These are phyloP conservation scores for Margarornis squamiger DNA, from an alignment of 2,797 vertebrate genomes.

Conservation along the genomic window DNA sequence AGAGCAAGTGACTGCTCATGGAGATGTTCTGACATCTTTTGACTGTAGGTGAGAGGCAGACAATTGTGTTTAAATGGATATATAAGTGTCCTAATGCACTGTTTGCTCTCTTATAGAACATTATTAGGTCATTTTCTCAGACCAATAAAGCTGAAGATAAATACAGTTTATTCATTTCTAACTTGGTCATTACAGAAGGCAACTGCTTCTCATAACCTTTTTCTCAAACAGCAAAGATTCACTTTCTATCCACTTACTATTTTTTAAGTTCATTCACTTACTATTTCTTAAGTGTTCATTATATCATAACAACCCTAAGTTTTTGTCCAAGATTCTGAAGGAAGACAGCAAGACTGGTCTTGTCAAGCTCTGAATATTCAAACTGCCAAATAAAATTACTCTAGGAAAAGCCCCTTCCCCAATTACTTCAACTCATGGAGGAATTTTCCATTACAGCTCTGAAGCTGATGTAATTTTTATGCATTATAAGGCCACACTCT, in stretches of 20 bases:
- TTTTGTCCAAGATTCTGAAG: not conserved
- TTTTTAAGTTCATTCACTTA: not conserved
- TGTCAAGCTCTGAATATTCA: not conserved
- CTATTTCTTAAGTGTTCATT: not conserved
- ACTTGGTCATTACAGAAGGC: not conserved
- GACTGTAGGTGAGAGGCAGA: not conserved
- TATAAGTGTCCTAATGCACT: not conserved
- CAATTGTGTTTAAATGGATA: not conserved
- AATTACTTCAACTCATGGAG: not conserved
- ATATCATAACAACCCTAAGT: not conserved
- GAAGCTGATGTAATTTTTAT: slow-evolving; percentile 56
- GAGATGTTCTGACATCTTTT: not conserved
- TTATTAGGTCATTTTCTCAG: not conserved
- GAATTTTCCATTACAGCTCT: not conserved
- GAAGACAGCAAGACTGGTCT: not conserved
- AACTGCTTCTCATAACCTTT: not conserved
- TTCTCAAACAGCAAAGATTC: not conserved
- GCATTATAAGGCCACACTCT: slow-evolving; percentile 40
- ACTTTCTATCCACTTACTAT: not conserved
- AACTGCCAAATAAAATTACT: not conserved
- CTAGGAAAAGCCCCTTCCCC: not conserved
- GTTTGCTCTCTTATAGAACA: not conserved
- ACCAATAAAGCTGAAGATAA: not conserved
- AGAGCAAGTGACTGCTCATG: not conserved
- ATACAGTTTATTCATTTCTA: not conserved